phyloP scores from a whole-genome alignment of 2,888 invertebrate genomes.

The Matsumyia berberina region DNA sequence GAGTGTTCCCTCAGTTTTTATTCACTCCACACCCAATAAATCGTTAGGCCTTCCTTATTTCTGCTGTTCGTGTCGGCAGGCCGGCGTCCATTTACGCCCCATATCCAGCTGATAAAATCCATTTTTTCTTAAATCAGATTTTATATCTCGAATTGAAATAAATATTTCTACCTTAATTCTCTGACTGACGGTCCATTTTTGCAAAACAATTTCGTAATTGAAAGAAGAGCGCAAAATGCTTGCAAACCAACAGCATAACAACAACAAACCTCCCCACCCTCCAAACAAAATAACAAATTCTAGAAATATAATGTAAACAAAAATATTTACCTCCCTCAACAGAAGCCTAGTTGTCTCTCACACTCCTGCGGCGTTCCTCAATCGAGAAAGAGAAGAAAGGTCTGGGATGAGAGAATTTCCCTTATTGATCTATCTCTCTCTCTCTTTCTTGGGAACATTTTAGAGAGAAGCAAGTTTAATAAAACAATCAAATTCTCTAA shows the following conservation, averaged over 20 bases:
- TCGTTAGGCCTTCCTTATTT: too few relatives aligned
- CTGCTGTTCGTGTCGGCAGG: too few relatives aligned
- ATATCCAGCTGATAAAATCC: background rate
- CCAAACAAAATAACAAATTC: background rate
- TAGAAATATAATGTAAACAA: slow-evolving; percentile 60
- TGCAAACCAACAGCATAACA: background rate
- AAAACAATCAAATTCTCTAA: slow-evolving; percentile 5
- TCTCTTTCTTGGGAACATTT: slow-evolving; percentile 17
- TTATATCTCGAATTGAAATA: too few relatives aligned
- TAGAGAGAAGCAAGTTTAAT: background rate
- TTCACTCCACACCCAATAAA: too few relatives aligned
- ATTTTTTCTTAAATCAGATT: too few relatives aligned
- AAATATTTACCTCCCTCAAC: slow-evolving; percentile 59
- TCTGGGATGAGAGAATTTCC: slow-evolving; percentile 19
- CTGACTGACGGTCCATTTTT: slow-evolving; percentile 8
- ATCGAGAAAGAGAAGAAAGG: slow-evolving; percentile 10
- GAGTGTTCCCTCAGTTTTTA: too few relatives aligned
- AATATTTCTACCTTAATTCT: background rate
- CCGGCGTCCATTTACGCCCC: too few relatives aligned
- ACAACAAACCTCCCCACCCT: slow-evolving; percentile 13
- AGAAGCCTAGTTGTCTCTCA: slow-evolving; percentile 10
- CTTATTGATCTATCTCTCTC: slow-evolving; percentile 13
- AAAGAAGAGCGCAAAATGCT: background rate
- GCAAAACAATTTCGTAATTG: background rate
- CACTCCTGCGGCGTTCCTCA: background rate